phyloP scores from a whole-genome alignment of 2,113 vertebrate genomes.

The Picathartes gymnocephalus region DNA sequence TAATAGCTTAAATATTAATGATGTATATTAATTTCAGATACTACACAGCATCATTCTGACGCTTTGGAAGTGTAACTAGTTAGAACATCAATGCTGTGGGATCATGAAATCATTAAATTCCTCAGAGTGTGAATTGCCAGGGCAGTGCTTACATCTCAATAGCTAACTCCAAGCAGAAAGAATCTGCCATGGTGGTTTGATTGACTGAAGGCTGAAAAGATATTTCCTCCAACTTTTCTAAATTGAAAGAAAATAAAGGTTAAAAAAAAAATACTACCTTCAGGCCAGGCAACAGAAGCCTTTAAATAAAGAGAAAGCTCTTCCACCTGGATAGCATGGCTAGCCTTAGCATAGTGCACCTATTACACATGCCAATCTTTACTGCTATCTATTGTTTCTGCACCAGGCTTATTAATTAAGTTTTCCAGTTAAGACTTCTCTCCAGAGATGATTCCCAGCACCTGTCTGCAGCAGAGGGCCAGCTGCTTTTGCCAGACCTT shows the following conservation, averaged over 20 bases:
- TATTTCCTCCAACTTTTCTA: background rate
- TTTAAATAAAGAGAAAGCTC: background rate
- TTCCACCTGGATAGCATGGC: background rate
- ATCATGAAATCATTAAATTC: background rate
- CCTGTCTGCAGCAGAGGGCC: background rate
- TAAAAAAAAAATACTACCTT: background rate
- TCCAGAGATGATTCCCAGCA: background rate
- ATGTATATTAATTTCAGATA: background rate
- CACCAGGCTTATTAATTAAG: background rate
- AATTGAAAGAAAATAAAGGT: background rate
- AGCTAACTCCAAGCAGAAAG: background rate
- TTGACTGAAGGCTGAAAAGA: background rate
- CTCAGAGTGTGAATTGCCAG: background rate
- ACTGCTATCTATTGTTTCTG: background rate
- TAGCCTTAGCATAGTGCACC: background rate
- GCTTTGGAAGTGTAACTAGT: background rate
- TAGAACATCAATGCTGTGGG: background rate
- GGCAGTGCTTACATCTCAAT: background rate
- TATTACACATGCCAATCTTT: background rate
- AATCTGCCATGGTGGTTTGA: background rate
- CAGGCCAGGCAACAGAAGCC: background rate
- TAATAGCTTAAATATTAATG: constrained; percentile 24
- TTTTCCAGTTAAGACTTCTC: background rate
- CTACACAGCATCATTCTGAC: background rate
- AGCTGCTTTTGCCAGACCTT: background rate